Conservation (phyloP, 2,797 vertebrate genomes). For the Enteromius mattozi region DNA sequence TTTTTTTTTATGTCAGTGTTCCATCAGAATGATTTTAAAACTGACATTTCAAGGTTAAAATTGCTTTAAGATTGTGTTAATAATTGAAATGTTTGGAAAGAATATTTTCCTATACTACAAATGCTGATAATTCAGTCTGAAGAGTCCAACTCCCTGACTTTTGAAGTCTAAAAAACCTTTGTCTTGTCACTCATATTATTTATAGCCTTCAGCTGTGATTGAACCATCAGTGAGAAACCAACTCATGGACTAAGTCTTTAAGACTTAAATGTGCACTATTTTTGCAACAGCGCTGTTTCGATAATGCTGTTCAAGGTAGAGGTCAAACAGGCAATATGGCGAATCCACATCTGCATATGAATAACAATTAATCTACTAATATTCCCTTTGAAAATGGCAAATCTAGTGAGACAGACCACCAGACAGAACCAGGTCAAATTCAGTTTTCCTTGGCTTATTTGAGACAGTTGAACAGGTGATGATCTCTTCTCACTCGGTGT, state of each 20-base stretch:
- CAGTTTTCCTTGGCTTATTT: neutral
- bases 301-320: neutral
- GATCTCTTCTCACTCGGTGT: neutral
- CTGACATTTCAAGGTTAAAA: neutral
- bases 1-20: neutral
- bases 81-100: neutral
- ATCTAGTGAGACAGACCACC: neutral
- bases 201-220: slow-evolving; percentile 44
- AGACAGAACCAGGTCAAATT: neutral
- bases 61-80: neutral
- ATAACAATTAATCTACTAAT: neutral
- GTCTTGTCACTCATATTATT: slow-evolving; percentile 35
- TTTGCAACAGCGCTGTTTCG: neutral
- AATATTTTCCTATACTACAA: neutral
- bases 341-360: neutral
- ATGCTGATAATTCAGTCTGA: neutral
- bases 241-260: neutral
- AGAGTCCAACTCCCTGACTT: neutral
- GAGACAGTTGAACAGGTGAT: slow-evolving; percentile 3
- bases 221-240: slow-evolving; percentile 18
- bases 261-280: slow-evolving; percentile 12
- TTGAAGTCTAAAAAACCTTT: slow-evolving; percentile 40
- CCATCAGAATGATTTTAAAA: neutral
- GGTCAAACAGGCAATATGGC: slow-evolving; percentile 3
- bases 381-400: neutral